Base-by-base conservation (phyloP, 2,797 vertebrate genomes). In the Sebastes wilsoni region DNA sequence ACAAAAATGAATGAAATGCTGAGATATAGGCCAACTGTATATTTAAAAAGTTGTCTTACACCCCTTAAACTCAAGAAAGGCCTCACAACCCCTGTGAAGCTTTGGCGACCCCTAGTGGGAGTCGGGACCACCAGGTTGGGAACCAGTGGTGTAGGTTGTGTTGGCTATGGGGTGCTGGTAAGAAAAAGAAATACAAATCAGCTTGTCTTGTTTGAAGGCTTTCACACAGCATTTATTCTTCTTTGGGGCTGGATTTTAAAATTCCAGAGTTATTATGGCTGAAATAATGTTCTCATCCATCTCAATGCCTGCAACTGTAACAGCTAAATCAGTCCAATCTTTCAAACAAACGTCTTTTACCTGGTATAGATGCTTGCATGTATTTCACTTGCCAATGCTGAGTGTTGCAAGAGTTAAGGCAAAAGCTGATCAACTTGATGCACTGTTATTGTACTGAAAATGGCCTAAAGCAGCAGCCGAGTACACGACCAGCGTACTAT, bases 61-160 rank as follows among this genome's bases (percentile, higher is more conserved):
- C 6, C 42, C 16, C 42, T 18, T 18, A 18, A 46, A 46, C 16
- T 46, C 42, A 46, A 46, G 42, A 46, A 16, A 46, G 42, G 42
- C 42, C 42, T 46, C 16, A 18, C 42, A 18, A 46, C 42, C 42
- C 42, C 14, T 38, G 36, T 38, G 13, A 38, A 38, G 36, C 36
- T 38, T 38, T 38, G 36, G 36, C 13, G 38, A 38, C 38, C 38
- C 38, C 38, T 38, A 38, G 13, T 14, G 38, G 38, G 38, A 0
- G 13, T 14, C 0, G 16, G 38, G 42, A 0, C 42, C 42, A 46
- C 14, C 14, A 46, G 42, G 42, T 46, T 46, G 0, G 16, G 42
- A 46, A 46, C 42, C 42, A 18, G 42, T 46, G 42, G 42, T 46
- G 16, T 34, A 30, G 12, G 12, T 30, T 49, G 23, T 46, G 20